These are phyloP conservation scores for Zaprionus tsacasi DNA, from an alignment of 1,140 invertebrate genomes.

Conservation along the genomic window DNA sequence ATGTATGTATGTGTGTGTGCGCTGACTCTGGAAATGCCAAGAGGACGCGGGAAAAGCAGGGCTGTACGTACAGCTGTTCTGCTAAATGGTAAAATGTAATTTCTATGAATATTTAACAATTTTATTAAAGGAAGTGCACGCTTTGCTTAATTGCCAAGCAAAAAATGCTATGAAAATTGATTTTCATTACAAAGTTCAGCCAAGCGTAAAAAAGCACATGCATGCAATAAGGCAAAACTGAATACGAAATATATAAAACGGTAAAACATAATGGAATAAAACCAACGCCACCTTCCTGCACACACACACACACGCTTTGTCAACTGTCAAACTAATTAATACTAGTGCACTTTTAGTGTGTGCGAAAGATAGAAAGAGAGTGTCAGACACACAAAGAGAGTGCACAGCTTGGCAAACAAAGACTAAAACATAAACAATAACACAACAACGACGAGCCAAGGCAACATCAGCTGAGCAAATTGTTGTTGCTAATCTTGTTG, in stretches of 20 bases:
- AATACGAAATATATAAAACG: slow-evolving; percentile 14
- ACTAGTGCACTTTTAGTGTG: slow-evolving; percentile 29
- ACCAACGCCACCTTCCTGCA: slow-evolving; percentile 37
- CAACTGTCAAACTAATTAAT: slow-evolving; percentile 51
- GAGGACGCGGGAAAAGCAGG: neutral
- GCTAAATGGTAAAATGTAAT: slow-evolving; percentile 5
- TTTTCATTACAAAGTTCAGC: slow-evolving; percentile 46
- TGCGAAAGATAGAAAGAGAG: slow-evolving; percentile 13
- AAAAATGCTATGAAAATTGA: slow-evolving; percentile 58
- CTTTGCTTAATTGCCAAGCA: slow-evolving; percentile 45
- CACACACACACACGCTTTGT: slow-evolving; percentile 7
- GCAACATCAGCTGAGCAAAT: slow-evolving; percentile 51
- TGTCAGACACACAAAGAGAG: slow-evolving; percentile 26
- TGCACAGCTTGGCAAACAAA: slow-evolving; percentile 35
- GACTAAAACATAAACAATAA: slow-evolving; percentile 48
- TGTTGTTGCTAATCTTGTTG: slow-evolving; percentile 12
- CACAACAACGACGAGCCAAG: slow-evolving; percentile 55
- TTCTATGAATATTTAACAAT: slow-evolving; percentile 45
- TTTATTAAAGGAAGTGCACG: slow-evolving; percentile 43
- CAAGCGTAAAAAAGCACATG: slow-evolving; percentile 58
- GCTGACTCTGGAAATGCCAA: neutral
- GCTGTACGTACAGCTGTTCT: slow-evolving; percentile 26
- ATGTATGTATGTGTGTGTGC: neutral
- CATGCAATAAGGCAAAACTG: slow-evolving; percentile 37
- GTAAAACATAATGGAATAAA: slow-evolving; percentile 45